Evolutionary conservation across 2,797 vertebrate species (phyloP), one percentile per base, ranked within the genome.

Genomic region (Babyrousa celebensis): DNA sequence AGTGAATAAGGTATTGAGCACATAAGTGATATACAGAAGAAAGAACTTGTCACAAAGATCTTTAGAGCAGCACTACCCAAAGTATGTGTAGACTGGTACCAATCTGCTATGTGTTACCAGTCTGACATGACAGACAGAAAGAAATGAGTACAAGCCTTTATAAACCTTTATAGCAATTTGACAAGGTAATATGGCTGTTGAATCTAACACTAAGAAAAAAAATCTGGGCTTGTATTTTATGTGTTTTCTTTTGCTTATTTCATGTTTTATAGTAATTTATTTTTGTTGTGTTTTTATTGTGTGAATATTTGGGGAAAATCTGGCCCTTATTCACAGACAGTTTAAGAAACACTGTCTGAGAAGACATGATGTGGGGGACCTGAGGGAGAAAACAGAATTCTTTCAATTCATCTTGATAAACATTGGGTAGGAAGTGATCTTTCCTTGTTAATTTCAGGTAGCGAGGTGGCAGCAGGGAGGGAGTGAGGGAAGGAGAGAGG

Each of bases 251-350:
- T 92, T 93, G 17, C 67, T 92, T 79, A 29, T 78, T 96, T 92
- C 23, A 83, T 70, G 27, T 62, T 77, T 94, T 94, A 48, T 83
- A 94, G 18, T 65, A 79, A 89, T 94, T 95, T 60, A 78, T 74
- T 93, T 93, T 91, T 83, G 36, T 71, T 89, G 27, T 15, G 43
- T n/a, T 95, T 96, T 94, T 93, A 91, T 80, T 94, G 65, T 80
- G 43, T 95, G 75, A 95, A 62, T 15, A 90, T 62, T 89, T 67
- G 15, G 18, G 8, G 16, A 8, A 27, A 70, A 80, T 25, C 15
- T 43, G 27, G 48, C 60, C 62, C 56, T 80, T 86, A 56, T 89
- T 89, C n/a, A 74, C 27, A 91, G 79, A 56, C 63, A 75, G 54
- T 75, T 89, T 87, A 89, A 94, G 40, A 84, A 95, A 27, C 16